These are phyloP conservation scores for Neotragus pygmaeus DNA, from an alignment of 2,113 vertebrate species.

Conservation along the genomic window DNA sequence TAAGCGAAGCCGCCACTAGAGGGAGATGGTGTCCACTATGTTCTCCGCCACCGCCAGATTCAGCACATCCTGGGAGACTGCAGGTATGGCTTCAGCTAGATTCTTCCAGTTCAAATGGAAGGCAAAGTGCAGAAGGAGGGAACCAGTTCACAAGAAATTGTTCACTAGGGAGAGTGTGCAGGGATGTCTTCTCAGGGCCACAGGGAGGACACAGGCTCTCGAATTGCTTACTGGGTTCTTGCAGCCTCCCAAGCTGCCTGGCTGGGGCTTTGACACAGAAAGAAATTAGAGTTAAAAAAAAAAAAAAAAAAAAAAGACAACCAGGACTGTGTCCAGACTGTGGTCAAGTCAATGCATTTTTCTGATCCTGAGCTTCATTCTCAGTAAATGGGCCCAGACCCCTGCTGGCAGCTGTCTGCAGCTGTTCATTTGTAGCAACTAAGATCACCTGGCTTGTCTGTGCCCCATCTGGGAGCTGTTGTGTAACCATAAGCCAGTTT, in stretches of 20 bases:
- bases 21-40: background rate
- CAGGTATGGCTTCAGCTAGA: accelerated
- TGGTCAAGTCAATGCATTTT: background rate
- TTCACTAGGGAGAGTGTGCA: background rate
- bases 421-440: background rate
- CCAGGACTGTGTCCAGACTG: background rate
- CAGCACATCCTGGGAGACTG: accelerated
- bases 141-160: background rate
- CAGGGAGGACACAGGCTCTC: background rate
- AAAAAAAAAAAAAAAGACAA: background rate
- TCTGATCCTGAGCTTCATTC: background rate
- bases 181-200: background rate
- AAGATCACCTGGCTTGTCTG: background rate
- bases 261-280: background rate
- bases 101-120: background rate
- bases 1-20: background rate
- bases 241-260: too few relatives aligned
- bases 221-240: background rate
- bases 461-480: background rate
- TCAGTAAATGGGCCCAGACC: background rate
- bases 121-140: background rate
- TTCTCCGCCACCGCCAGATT: accelerated
- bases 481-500: background rate
- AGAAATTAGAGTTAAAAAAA: background rate
- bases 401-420: background rate